Base-by-base conservation (phyloP, 1,140 invertebrate species). In the Drosophila grimshawi region DNA sequence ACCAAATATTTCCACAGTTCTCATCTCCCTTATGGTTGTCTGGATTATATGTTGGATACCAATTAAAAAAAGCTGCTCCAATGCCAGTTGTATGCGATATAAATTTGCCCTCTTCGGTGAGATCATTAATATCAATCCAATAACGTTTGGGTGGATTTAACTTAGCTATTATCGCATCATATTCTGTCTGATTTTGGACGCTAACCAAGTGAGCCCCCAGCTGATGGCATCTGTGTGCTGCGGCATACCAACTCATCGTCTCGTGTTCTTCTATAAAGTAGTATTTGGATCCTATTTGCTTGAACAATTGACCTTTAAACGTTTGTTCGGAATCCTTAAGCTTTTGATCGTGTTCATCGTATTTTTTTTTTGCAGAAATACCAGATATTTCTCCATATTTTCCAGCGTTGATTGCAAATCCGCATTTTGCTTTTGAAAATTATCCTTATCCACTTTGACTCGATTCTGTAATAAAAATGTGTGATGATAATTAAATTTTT, bases 41-140 rank as follows among this genome's bases (percentile, higher is more conserved):
- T 7, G 35, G 35, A 7, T 37, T 7, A 6, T 37, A 0, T 19
- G 1, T 1, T 5, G 5, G 5, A 37, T 5, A 11, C 62, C 62
- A 64, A 2, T 35, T 64, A 2, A 64, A 11, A 35, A 43, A 64
- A 7, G n/a, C 2, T n/a, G 62, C 62, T 29, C 2, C 1, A 10
- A 5, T 8, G 2, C 62, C 39, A 1, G 49, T 55, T 8, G 62
- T 64, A 7, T 53, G n/a, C 5, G 62, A 64, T 5, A 45, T 3
- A 10, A 27, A 64, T 4, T 27, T 4, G 3, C 62, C 62, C 5
- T 64, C 62, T 11, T 55, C 1, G 19, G 3, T 45, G 30, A 64
- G 37, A 30, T 64, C 62, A 33, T 64, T 64, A 2, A 64, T 27
- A 11, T 64, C 62, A n/a, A 43, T 64, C 62, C 62, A 64, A 55